Percentiles rank a stretch among this genome's conserved stretches.
These are phyloP conservation scores for Syngnathus scovelli DNA, from an alignment of 2,113 vertebrate species.

Conservation along the genomic window DNA sequence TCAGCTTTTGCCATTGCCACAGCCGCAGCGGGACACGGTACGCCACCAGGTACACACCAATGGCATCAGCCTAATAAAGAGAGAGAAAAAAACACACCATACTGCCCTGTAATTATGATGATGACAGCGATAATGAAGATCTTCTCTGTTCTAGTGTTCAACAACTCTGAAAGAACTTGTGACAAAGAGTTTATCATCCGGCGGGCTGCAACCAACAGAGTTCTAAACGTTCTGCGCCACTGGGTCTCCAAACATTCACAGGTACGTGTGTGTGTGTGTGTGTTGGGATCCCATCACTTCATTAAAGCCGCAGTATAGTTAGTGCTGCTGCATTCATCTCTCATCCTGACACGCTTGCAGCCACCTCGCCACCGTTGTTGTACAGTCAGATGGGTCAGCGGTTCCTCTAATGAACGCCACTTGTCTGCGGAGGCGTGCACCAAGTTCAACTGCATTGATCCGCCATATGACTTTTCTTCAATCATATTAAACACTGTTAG, in stretches of 20 bases:
- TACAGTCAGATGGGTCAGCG: slow-evolving; percentile 18
- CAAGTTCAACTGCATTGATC: slow-evolving; percentile 52
- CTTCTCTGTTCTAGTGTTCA: slow-evolving; percentile 74
- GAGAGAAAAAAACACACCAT: too few species aligned
- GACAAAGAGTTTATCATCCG: slow-evolving; percentile 99
- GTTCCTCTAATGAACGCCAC: slow-evolving; percentile 43
- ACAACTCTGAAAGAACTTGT: slow-evolving; percentile 86
- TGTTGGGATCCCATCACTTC: background rate
- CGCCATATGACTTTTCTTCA: slow-evolving; percentile 51
- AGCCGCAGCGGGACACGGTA: slow-evolving; percentile 90
- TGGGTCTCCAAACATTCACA: slow-evolving; percentile 99
- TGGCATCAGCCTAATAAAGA: background rate
- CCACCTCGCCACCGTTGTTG: slow-evolving; percentile 26
- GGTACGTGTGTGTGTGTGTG: slow-evolving; percentile 66
- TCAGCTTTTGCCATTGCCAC: slow-evolving; percentile 98
- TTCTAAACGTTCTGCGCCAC: slow-evolving; percentile 96
- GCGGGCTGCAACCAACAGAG: slow-evolving; percentile 93
- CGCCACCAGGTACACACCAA: slow-evolving; percentile 77
- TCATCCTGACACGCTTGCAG: slow-evolving; percentile 28
- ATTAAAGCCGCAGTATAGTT: slow-evolving; percentile 52
- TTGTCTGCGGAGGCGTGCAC: slow-evolving; percentile 29
- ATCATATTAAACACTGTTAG: slow-evolving; percentile 42
- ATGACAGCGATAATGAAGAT: background rate
- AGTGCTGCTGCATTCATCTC: slow-evolving; percentile 42
- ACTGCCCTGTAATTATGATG: too few species aligned